Evolutionary conservation across 2,888 invertebrate genomes (phyloP).

Genomic region (Eilema sororculum): DNA sequence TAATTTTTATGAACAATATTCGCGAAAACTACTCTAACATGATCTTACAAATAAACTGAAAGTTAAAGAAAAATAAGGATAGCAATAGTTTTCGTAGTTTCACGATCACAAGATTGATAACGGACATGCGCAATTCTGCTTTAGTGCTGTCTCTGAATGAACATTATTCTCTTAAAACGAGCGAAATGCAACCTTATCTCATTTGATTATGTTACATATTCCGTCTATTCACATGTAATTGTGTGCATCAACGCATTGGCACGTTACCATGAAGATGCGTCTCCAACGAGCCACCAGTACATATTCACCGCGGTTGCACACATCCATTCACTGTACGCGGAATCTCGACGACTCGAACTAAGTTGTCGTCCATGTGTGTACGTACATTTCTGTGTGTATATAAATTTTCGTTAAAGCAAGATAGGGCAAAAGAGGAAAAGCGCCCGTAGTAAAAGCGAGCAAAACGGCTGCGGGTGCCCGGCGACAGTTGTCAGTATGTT

Average conservation of each 20-base stretch:
- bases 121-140: slow-evolving; percentile 79
- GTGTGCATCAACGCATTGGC: slow-evolving; percentile 74
- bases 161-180: slow-evolving; percentile 53
- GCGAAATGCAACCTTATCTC: slow-evolving; percentile 63
- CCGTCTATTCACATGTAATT: slow-evolving; percentile 49
- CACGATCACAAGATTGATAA: slow-evolving; percentile 71
- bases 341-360: slow-evolving; percentile 57
- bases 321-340: slow-evolving; percentile 45
- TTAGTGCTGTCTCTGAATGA: slow-evolving; percentile 64
- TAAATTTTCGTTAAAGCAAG: slow-evolving; percentile 80
- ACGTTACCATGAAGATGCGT: slow-evolving; percentile 70
- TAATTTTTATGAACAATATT: slow-evolving; percentile 44
- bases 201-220: slow-evolving; percentile 60
- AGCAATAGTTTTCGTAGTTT: slow-evolving; percentile 79
- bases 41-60: slow-evolving; percentile 49
- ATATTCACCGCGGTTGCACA: slow-evolving; percentile 57
- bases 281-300: slow-evolving; percentile 61
- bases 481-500: slow-evolving; percentile 81
- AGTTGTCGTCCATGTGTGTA: slow-evolving; percentile 75
- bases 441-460: slow-evolving; percentile 75
- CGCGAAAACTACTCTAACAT: slow-evolving; percentile 20
- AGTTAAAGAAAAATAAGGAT: slow-evolving; percentile 78
- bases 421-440: slow-evolving; percentile 82
- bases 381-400: slow-evolving; percentile 70
- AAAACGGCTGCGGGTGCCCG: slow-evolving; percentile 72